Evolutionary conservation across 2,113 vertebrate genomes (phyloP).

Genomic region (Thryonomys swinderianus): DNA sequence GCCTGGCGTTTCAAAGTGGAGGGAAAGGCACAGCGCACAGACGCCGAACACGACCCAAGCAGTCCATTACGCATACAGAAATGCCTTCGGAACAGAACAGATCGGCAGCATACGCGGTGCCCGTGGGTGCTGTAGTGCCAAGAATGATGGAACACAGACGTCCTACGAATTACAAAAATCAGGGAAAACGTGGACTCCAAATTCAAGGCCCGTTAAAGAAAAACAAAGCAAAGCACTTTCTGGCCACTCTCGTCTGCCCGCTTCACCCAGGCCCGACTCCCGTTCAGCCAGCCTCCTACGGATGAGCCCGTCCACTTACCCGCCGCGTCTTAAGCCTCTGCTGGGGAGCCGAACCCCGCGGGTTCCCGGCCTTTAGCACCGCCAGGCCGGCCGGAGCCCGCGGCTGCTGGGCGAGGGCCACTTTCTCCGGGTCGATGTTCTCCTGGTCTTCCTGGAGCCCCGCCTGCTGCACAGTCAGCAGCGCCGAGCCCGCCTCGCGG

Average conservation of each 20-base stretch:
- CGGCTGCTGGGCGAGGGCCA: slow-evolving; percentile 25
- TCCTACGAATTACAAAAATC: not conserved
- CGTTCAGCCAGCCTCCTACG: not conserved
- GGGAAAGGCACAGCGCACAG: not conserved
- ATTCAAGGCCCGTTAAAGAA: not conserved
- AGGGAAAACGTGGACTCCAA: not conserved
- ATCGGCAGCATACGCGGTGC: not conserved
- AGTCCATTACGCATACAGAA: not conserved
- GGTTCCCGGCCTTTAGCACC: slow-evolving; percentile 86
- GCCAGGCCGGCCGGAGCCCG: slow-evolving; percentile 89
- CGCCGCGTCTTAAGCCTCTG: slow-evolving; percentile 81
- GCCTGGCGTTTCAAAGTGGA: not conserved
- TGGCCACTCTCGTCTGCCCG: not conserved
- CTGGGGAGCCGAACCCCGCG: slow-evolving; percentile 71
- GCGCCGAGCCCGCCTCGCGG: slow-evolving; percentile 63
- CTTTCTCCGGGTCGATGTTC: slow-evolving; percentile 87
- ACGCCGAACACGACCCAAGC: not conserved
- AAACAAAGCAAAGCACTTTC: not conserved
- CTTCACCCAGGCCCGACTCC: not conserved
- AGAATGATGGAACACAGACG: not conserved
- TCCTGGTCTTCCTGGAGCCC: slow-evolving; percentile 92
- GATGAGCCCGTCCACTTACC: slow-evolving; percentile 67
- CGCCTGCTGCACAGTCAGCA: slow-evolving; percentile 77
- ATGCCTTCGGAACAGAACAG: not conserved
- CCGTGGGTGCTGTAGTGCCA: not conserved